Evolutionary conservation across 2,797 vertebrate species (phyloP), one percentile per base, ranked within the genome.

Genomic region (Propithecus perrieri): DNA sequence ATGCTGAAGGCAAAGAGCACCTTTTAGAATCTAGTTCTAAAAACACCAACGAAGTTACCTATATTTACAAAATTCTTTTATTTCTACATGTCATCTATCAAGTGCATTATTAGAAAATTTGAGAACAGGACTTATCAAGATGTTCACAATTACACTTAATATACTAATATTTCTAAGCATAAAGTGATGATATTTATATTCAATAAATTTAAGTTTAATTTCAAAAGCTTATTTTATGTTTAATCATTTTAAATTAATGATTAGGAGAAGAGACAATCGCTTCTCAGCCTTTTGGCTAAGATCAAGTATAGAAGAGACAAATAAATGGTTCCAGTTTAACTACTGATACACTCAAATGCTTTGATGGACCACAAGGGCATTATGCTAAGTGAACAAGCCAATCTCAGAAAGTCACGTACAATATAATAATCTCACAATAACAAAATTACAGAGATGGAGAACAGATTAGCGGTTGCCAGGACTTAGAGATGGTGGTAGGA

Each of bases 181-280:
- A 95, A 96, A 85, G 63, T 89, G 43, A 88, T 2, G 35, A 13
- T 63, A 75, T 71, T 53, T 79, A 87, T 48, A 94, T 38, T 89
- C 48, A 94, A 43, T 65, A 88, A 41, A n/a, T 46, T 90, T 65
- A 88, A 41, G n/a, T 46, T 90, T 81, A 72, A 87, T 67, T 72
- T 94, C 90, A 91, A 95, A 92, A 55, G 30, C 83, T 80, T 46
- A 90, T 33, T 94, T 90, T 33, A 81, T 41, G 50, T 38, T 59
- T 76, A 63, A 75, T 61, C 59, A 89, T 86, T 94, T 78, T 61
- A 67, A 95, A 87, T 7, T 92, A 24, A 76, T 67, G 15, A 76
- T 35, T 41, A 94, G 57, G 96, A 53, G 24, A 71, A 81, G 30
- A 83, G 41, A 85, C 24, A 74, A 91, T 22, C 20, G 2, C 53